phyloP scores from a whole-genome alignment of 2,888 invertebrate genomes.

The Minunthozetes semirufus region DNA sequence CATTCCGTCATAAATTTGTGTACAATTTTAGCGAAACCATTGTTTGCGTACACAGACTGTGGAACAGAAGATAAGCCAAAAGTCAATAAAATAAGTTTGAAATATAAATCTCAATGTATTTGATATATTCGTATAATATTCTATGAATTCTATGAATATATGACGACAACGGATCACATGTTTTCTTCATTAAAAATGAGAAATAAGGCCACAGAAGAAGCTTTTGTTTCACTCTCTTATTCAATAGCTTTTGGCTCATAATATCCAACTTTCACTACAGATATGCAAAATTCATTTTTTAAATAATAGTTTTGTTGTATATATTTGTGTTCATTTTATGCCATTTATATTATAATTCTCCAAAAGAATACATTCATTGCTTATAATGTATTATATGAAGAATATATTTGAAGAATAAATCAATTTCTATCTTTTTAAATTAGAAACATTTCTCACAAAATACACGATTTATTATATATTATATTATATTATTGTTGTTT shows the following conservation, averaged over 20 bases:
- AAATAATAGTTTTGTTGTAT: too few species aligned
- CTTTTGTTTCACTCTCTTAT: too few species aligned
- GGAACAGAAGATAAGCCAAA: neutral
- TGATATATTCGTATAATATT: neutral
- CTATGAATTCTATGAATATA: neutral
- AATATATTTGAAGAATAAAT: too few species aligned
- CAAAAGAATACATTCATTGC: too few species aligned
- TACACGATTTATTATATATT: too few species aligned
- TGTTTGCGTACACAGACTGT: neutral
- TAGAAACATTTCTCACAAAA: neutral
- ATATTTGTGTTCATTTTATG: too few species aligned
- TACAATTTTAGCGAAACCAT: neutral
- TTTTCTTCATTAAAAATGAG: neutral
- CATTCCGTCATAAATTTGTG: neutral
- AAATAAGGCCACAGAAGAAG: too few species aligned
- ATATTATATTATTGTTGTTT: neutral
- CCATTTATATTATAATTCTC: too few species aligned
- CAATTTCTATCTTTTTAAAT: neutral
- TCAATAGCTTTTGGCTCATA: too few species aligned
- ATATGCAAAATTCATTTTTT: too few species aligned
- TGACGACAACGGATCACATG: neutral
- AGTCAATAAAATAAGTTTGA: constrained; percentile 22
- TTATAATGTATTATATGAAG: too few species aligned
- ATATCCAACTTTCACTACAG: too few species aligned
- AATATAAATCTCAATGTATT: neutral